Percentiles rank a stretch among this genome's conserved stretches.
Conservation (phyloP, 2,113 vertebrate species). For the Paralichthys olivaceus region DNA sequence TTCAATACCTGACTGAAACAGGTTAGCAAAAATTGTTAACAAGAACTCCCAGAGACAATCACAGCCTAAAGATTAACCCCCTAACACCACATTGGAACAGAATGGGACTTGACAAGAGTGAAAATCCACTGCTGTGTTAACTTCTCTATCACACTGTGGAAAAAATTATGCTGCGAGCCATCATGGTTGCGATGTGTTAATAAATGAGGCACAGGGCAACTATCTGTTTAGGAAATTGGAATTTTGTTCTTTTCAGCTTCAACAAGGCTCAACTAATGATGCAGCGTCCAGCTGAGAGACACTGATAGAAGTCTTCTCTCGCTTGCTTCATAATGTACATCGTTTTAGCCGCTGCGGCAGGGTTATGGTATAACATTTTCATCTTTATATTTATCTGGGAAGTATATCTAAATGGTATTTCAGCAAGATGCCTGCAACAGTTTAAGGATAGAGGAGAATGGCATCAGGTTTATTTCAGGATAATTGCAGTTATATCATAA, state of each 20-base stretch:
- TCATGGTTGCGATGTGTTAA: background rate
- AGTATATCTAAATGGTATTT: background rate
- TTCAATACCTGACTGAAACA: background rate
- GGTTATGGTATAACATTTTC: background rate
- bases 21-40: background rate
- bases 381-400: background rate
- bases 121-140: background rate
- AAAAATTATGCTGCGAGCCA: background rate
- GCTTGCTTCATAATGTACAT: background rate
- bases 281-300: conserved; percentile 17
- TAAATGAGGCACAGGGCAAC: conserved; percentile 3
- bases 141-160: background rate
- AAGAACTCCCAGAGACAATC: background rate
- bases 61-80: background rate
- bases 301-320: background rate
- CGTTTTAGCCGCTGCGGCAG: background rate
- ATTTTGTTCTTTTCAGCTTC: background rate
- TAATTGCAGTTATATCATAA: background rate
- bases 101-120: background rate
- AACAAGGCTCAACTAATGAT: conserved; percentile 24
- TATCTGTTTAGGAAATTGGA: conserved; percentile 10
- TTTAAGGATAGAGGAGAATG: background rate
- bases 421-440: background rate
- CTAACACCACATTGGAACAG: background rate
- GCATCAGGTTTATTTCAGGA: background rate